Percentiles rank a stretch among this genome's conserved stretches.
phyloP scores from a whole-genome alignment of 2,888 invertebrate genomes.

The Tiliacea aurago region DNA sequence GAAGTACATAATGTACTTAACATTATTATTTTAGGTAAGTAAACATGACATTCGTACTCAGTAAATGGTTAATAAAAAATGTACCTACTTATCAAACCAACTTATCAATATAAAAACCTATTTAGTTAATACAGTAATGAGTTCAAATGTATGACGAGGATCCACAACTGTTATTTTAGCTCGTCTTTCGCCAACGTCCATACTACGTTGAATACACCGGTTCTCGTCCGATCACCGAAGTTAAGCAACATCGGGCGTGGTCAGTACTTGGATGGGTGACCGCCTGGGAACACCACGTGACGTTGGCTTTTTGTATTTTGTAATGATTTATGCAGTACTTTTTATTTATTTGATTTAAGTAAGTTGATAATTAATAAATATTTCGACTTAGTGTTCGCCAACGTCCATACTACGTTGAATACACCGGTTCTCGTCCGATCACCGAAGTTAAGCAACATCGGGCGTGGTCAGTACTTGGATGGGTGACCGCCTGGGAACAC shows the following conservation, averaged over 20 bases:
- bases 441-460: constrained; percentile 88
- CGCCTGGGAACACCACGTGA: constrained; percentile 82
- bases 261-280: constrained; percentile 87
- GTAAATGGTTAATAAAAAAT: neutral
- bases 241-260: constrained; percentile 87
- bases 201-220: constrained; percentile 87
- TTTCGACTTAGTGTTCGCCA: constrained; percentile 63
- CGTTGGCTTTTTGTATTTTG: constrained; percentile 76
- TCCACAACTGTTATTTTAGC: neutral
- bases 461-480: constrained; percentile 86
- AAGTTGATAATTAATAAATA: no score
- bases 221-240: constrained; percentile 89
- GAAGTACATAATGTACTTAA: neutral
- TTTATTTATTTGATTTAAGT: no score
- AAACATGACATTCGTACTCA: neutral
- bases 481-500: constrained; percentile 85
- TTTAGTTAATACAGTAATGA: neutral
- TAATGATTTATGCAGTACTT: no score
- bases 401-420: constrained; percentile 86
- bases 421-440: constrained; percentile 89
- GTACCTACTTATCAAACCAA: neutral
- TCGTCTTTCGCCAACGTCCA: constrained; percentile 77
- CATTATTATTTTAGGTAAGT: neutral
- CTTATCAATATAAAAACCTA: neutral
- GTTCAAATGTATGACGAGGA: neutral